Percentiles rank a stretch among this genome's conserved stretches.
Conservation (phyloP, 2,113 vertebrate genomes). For the Gnathonemus longibarbis region DNA sequence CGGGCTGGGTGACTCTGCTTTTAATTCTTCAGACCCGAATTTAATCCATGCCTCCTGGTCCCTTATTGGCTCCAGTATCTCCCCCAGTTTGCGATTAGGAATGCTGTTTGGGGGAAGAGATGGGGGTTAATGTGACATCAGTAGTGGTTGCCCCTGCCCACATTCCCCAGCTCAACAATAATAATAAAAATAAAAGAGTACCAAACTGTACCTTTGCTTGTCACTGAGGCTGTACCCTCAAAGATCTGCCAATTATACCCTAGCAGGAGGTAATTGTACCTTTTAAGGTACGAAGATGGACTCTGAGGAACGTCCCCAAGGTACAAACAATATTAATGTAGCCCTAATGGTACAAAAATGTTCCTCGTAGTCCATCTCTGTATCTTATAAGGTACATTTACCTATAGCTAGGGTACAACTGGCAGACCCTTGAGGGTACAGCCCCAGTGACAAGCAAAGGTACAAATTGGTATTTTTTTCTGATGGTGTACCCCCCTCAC, state of each 20-base stretch:
- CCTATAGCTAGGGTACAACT: not conserved
- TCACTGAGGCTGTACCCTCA: too few relatives aligned
- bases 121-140: not conserved
- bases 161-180: not conserved
- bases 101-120: conserved; percentile 1
- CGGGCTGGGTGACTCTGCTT: conserved; percentile 14
- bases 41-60: conserved; percentile 25
- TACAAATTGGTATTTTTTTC: not conserved
- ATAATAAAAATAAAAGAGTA: not conserved
- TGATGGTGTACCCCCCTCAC: not conserved
- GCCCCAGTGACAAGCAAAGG: not conserved
- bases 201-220: not conserved
- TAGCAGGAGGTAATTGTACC: not conserved
- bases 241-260: not conserved
- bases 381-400: not conserved
- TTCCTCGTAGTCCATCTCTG: not conserved
- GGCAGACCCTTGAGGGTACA: not conserved
- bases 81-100: conserved; percentile 26
- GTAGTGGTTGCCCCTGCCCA: not conserved
- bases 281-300: not conserved
- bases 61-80: conserved; percentile 23
- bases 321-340: not conserved
- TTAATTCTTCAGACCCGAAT: conserved; percentile 28
- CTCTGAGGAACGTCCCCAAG: not conserved
- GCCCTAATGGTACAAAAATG: not conserved